A percentile compares a stretch with the other conserved stretches of the same genome.
phyloP scores from a whole-genome alignment of 2,888 invertebrate genomes.

The Aphrophora alni region DNA sequence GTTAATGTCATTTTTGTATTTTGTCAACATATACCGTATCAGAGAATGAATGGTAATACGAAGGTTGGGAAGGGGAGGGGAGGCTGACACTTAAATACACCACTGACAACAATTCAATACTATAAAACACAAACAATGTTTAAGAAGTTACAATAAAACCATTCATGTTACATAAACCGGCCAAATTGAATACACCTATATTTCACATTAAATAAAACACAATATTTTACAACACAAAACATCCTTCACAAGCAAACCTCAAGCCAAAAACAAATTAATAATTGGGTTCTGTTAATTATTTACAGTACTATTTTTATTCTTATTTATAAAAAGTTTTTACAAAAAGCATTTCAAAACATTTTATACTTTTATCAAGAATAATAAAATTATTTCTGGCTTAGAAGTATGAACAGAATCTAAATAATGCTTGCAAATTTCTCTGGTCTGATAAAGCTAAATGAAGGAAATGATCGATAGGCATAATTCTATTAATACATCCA shows the following conservation, averaged over 20 bases:
- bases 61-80: no score
- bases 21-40: no score
- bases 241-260: neutral
- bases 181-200: constrained; percentile 2
- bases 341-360: neutral
- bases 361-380: neutral
- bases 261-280: neutral
- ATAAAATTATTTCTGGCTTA: neutral
- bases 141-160: neutral
- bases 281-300: neutral
- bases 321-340: neutral
- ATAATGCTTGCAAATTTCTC: neutral
- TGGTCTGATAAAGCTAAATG: neutral
- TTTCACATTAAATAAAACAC: neutral
- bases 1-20: no score
- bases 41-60: no score
- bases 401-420: constrained; percentile 1
- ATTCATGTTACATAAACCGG: neutral
- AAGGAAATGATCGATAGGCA: neutral
- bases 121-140: neutral
- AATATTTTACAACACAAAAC: neutral
- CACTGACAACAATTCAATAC: neutral
- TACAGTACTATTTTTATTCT: neutral
- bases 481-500: neutral
- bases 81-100: neutral